Conservation (phyloP, 2,797 vertebrate genomes). For the Pangasius krempfi region DNA sequence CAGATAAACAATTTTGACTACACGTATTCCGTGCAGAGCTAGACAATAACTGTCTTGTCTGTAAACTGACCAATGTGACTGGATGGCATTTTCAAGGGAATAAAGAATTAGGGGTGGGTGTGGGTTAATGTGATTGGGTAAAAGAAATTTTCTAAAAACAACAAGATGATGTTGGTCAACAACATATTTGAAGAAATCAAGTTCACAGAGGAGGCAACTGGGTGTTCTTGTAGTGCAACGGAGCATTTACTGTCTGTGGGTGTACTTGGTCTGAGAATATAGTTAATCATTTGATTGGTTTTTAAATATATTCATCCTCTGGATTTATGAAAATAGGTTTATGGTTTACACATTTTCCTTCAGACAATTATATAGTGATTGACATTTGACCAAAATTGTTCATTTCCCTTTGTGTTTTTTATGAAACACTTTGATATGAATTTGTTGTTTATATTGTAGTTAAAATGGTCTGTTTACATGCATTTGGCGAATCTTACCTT, state of each 20-base stretch:
- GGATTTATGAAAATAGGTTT: background rate
- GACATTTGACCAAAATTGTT: background rate
- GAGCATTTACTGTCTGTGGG: background rate
- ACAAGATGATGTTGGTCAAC: background rate
- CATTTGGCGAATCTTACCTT: background rate
- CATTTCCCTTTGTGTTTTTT: background rate
- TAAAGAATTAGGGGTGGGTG: background rate
- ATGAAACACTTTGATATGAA: background rate
- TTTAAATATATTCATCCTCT: background rate
- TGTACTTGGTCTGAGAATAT: background rate
- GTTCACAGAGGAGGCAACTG: background rate
- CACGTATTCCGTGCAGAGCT: background rate
- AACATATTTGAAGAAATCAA: background rate
- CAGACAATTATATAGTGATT: background rate
- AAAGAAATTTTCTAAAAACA: conserved; percentile 10
- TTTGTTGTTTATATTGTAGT: background rate
- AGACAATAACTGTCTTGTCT: background rate
- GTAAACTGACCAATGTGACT: background rate
- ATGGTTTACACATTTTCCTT: background rate
- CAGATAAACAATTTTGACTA: background rate
- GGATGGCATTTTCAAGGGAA: background rate
- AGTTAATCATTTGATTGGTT: background rate
- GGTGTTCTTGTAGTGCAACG: background rate
- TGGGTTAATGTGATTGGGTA: background rate
- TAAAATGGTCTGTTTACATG: background rate